Evolutionary conservation across 2,888 invertebrate genomes (phyloP), one percentile per base, ranked within the genome.

Genomic region (Caenorhabditis panamensis): DNA sequence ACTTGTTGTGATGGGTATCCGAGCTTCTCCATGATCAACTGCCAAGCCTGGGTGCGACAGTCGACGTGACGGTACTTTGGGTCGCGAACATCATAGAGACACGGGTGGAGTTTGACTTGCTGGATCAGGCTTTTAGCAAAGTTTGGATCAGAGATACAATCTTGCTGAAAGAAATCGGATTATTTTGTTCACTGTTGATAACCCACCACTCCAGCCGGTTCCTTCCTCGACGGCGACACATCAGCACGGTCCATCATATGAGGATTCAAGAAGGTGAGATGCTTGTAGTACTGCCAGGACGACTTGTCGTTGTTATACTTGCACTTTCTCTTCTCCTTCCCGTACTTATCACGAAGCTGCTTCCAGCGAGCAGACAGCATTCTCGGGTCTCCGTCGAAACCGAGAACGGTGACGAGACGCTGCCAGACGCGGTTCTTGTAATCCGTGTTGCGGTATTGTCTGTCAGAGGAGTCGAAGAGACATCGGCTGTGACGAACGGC

Each of bases 211-310:
- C 80, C 82, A 24, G 58, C 68, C 9, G 73, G 79, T 28, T 86
- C 86, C 54, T 84, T 87, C 26, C 82, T 68, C 3, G 83, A 82
- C 20, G 87, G 87, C 24, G 83, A 87, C 20, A 82, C 78, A 37
- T 84, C 82, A 0, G 83, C 80, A 53, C 89, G 72, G 64, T 89
- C 89, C 11, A 84, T 77, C 88, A 89, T 89, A 64, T 88, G 87
- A 0, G 89, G 89, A 68, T 89, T 88, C n/a, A 89, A 82, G 64
- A 89, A 89, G n/a, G 59, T 68, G 8, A 89, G 79, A 64, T 87
- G 85, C 31, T 89, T 87, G 66, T 79, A 88, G 58, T 88, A 88
- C 51, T 89, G 89, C 89, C 89, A 89, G 4, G 83, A 81, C 16
- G 88, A 86, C 51, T 68, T 67, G 1, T 86, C 88, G 8, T 79